Percentiles rank a stretch among this genome's conserved stretches.
These are phyloP conservation scores for Mastigias papua DNA, from an alignment of 30 jellyfish, hydroid and myxozoan genomes.

Conservation along the genomic window DNA sequence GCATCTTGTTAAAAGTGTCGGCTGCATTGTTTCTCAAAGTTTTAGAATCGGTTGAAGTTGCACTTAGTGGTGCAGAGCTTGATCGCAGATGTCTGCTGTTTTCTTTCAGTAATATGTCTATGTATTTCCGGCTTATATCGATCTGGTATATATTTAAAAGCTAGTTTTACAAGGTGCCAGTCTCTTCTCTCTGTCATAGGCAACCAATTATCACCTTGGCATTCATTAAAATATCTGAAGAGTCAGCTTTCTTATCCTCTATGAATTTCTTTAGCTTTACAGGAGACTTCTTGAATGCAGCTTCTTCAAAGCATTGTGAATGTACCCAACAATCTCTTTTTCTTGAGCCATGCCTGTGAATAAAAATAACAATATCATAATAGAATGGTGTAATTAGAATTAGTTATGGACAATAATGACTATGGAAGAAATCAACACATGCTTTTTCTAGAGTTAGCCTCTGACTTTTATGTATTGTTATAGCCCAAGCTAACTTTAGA, in stretches of 20 bases:
- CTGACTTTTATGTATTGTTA: too few species aligned
- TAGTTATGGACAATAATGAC: not conserved
- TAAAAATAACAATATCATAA: too few species aligned
- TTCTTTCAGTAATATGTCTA: too few species aligned
- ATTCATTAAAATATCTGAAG: conserved; percentile 25
- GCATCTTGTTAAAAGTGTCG: too few species aligned
- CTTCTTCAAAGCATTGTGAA: conserved; percentile 33
- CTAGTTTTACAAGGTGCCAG: not conserved
- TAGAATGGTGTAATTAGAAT: not conserved
- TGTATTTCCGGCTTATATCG: too few species aligned
- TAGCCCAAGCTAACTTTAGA: too few species aligned
- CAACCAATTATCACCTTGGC: conserved; percentile 10
- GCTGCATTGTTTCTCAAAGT: too few species aligned
- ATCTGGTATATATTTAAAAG: not conserved
- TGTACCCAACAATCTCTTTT: not conserved
- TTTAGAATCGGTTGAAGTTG: too few species aligned
- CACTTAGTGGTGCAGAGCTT: too few species aligned
- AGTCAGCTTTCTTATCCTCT: not conserved
- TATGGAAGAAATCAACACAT: too few species aligned
- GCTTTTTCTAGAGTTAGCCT: too few species aligned
- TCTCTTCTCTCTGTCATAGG: not conserved
- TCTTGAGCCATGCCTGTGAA: not conserved
- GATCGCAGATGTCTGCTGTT: too few species aligned
- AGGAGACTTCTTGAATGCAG: conserved; percentile 35
- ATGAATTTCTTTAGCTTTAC: conserved; percentile 27